Evolutionary conservation across 2,113 vertebrate genomes (phyloP), one percentile per base, ranked within the genome.

Genomic region (Mus spicilegus): DNA sequence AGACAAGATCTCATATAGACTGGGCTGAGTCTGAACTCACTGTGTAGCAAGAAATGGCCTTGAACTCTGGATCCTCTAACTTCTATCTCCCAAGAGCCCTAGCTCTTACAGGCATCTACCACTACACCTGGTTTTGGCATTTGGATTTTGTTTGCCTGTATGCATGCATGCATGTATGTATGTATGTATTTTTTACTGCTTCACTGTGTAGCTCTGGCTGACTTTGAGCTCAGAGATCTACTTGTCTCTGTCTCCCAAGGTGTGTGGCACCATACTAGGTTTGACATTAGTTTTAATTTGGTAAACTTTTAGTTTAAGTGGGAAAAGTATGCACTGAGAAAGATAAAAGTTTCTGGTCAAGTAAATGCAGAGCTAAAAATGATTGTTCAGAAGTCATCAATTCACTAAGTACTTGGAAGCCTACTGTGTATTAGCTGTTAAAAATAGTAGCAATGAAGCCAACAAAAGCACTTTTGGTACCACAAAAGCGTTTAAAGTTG

Each of bases 351-450:
- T 73, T 92, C 91, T 72, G 82, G 56, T 61, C n/a, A 46, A 87
- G 28, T 30, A 92, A 95, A 67, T 39, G 85, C 4, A 91, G 1
- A 91, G 3, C 58, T 76, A 26, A 65, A 93, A 92, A 36, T 94
- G n/a, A 75, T 42, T 72, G 90, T 36, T 91, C 13, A 76, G 24
- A 78, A 65, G 9, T 36, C 70, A 69, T 36, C 78, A 90, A 67
- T 82, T 82, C 75, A 82, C 56, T 17, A 91, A 96, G 87, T 67
- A 75, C 7, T 81, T 88, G 12, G 20, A 70, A 94, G n/a, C 12
- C 65, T 54, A 70, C 9, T 61, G 14, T 51, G 3, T 39, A 76
- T 77, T 30, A 85, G n/a, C 69, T 67, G 24, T 42, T 91, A 92
- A 42, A 73, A 26, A 75, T 65, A 87, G 81, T 0, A 90, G 17